Evolutionary conservation across 1,140 invertebrate genomes (phyloP), one percentile per base, ranked within the genome.

Genomic region (Sinella curviseta): DNA sequence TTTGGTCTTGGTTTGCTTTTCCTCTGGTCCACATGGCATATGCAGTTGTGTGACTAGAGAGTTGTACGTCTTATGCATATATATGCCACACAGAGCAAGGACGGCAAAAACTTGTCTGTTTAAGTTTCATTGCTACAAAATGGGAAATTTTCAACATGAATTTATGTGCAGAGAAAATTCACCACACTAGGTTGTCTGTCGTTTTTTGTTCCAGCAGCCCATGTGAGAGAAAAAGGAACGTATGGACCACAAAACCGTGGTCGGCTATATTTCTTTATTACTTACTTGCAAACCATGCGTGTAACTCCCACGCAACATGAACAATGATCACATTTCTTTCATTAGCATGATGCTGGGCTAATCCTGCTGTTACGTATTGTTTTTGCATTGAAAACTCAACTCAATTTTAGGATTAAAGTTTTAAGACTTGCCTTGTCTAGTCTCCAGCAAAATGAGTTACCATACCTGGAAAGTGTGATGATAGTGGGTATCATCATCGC

Each of bases 1-100:
- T 70, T 70, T 70, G 26, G 28, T 70, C 65, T 33, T 70, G 14
- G 57, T 65, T 65, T 26, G 57, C 26, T 65, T 65, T 14, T 65
- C 24, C 65, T 70, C 65, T n/a, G 12, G 26, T 70, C 65, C 65
- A 70, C 65, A 70, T 70, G 65, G 65, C 65, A 33, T 3, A 30
- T 30, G 24, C 14, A 60, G 24, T 8, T 12, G 8, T 60, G 24
- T 14, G 14, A 60, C 12, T 60, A 60, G 24, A 60, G 24, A 60
- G 4, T 14, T 12, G 39, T n/a, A n/a, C n/a, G n/a, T n/a, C n/a
- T n/a, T n/a, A n/a, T 48, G 20, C 39, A 20, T 48, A 48, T 48
- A 8, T 60, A 60, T 3, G 57, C 57, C 57, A 60, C 4, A n/a
- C 24, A 14, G 4, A 60, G 24, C 57, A 60, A 60, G 57, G 57